Evolutionary conservation across 2,113 vertebrate species (phyloP), one percentile per base, ranked within the genome.

Genomic region (Nycticryphes semicollaris): DNA sequence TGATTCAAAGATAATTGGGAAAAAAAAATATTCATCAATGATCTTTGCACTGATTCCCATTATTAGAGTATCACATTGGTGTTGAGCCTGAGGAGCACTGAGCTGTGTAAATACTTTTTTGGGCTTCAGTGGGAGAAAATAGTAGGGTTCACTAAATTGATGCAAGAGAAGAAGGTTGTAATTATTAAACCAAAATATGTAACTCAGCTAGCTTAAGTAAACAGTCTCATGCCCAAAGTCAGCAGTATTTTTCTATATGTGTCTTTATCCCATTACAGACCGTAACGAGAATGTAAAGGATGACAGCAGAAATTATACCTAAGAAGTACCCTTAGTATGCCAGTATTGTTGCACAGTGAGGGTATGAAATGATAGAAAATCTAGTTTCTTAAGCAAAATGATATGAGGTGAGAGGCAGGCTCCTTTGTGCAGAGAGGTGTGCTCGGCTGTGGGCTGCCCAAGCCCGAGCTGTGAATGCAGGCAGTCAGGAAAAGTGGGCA

Each of bases 161-260:
- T 87, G 90, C 69, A 24, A 60, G 88, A 76, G 80, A 64, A 60
- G 18, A 84, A 62, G 59, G 86, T 43, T 73, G 84, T 50, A 94
- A 94, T 96, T 95, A 94, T 92, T 94, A 89, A 84, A 96, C 94
- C 95, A 93, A 95, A 97, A 96, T 93, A 92, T 89, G 86, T 80
- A 89, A 84, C 84, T 91, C 86, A 85, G 92, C 62, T 72, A 48
- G 77, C 60, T 93, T 87, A 78, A 94, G 87, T 53, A 90, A 93
- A 96, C 3, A 95, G 35, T 9, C 64, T 62, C 66, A 28, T 89
- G 86, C 73, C 92, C 95, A 91, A 79, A 90, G 62, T 41, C 84
- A 35, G 89, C 84, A 54, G 45, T 30, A 43, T 60, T 4, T 72
- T 87, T 89, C 60, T 84, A 0, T 81, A 20, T 35, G 74, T 81